Evolutionary conservation across 2,888 invertebrate species (phyloP), one percentile per base, ranked within the genome.

Genomic region (Odontothrips loti): DNA sequence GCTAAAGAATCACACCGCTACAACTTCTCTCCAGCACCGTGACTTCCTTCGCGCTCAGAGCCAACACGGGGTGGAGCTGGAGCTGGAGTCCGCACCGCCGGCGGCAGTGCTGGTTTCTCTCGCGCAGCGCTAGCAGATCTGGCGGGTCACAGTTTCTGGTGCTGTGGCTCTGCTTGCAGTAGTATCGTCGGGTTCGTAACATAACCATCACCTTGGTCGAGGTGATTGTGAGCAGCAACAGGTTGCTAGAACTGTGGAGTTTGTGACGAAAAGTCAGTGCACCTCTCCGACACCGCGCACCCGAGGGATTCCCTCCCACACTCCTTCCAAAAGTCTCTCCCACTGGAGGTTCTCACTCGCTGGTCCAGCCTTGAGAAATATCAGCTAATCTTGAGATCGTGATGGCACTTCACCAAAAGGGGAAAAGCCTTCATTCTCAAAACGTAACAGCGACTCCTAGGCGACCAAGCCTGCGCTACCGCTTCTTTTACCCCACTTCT

Each of bases 141-240:
- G 80, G 80, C 48, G 80, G 80, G 23, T 80, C 80, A 17, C 80
- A 80, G 12, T 80, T 80, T n/a, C 80, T 80, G 47, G 48, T 12
- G 68, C 68, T 75, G 27, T 75, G 23, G 68, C 68, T 75, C 23
- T 75, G 68, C 68, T 75, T 23, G 27, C 68, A 27, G 27, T 75
- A 75, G 68, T 75, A 75, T 12, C 68, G 68, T 27, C 68, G 68
- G 27, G 23, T 75, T 11, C 68, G 68, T 27, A 75, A 75, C 68
- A 75, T 75, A 75, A 75, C 68, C 68, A 75, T 75, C 68, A 75
- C 68, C 68, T 75, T 75, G 68, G 23, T 27, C 68, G 68, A 75
- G 68, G 68, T 27, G 68, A 75, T 75, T 75, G 27, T 23, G 23
- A 27, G 27, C 68, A 75, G 58, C 34, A 43, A 43, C 34, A 43